phyloP scores from a whole-genome alignment of 2,888 invertebrate species.

The Vanessa cardui region DNA sequence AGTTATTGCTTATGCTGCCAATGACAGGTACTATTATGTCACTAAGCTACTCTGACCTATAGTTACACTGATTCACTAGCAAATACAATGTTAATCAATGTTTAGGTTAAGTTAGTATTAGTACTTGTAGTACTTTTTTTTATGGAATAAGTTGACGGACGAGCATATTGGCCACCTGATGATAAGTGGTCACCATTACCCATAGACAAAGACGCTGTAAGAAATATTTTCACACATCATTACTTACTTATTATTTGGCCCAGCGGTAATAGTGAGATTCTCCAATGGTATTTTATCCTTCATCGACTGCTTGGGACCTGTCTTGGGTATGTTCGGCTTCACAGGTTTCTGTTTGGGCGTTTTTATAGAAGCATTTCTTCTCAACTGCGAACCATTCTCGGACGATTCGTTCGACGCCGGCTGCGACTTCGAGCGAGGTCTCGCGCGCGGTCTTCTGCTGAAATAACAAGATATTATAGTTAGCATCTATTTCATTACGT shows the following conservation, averaged over 20 bases:
- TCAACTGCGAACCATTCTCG: slow-evolving; percentile 57
- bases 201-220: no score
- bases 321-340: slow-evolving; percentile 43
- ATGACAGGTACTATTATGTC: no score
- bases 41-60: no score
- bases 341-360: slow-evolving; percentile 47
- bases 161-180: no score
- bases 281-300: slow-evolving; percentile 59
- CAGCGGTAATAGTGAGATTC: slow-evolving; percentile 69
- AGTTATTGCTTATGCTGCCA: no score
- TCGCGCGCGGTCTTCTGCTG: slow-evolving; percentile 53
- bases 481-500: background rate
- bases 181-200: no score
- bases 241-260: slow-evolving; percentile 50
- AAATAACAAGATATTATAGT: background rate
- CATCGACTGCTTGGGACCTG: slow-evolving; percentile 42
- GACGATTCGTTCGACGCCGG: slow-evolving; percentile 65
- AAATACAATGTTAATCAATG: no score
- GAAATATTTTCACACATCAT: no score
- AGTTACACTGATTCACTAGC: no score
- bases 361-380: slow-evolving; percentile 65
- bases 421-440: slow-evolving; percentile 72
- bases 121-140: no score
- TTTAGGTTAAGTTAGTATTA: no score
- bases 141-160: no score